These are phyloP conservation scores for Haemorhous mexicanus DNA, from an alignment of 2,113 vertebrate species.

Conservation along the genomic window DNA sequence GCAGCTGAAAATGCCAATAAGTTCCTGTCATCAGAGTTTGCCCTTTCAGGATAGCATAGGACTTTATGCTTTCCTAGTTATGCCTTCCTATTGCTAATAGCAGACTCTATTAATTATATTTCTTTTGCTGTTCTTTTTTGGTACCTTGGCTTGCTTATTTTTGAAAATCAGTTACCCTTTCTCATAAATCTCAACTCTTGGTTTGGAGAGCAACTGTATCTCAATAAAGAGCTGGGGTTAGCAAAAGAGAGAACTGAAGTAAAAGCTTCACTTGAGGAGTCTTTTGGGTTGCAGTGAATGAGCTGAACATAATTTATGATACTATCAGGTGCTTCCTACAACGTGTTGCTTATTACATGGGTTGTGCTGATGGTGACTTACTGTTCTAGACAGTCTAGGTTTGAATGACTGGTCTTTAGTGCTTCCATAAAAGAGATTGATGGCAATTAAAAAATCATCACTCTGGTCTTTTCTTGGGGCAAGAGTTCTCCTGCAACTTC, in stretches of 20 bases:
- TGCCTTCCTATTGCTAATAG: background rate
- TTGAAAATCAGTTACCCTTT: background rate
- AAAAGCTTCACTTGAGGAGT: background rate
- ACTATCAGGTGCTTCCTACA: conserved; percentile 5
- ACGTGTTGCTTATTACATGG: conserved; percentile 49
- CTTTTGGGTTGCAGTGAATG: background rate
- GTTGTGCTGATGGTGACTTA: conserved; percentile 48
- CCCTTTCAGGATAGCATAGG: conserved; percentile 58
- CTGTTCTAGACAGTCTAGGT: conserved; percentile 33
- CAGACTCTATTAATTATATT: background rate
- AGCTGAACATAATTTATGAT: conserved; percentile 42
- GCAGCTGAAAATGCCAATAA: conserved; percentile 76
- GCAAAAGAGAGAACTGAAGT: background rate
- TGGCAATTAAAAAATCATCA: conserved; percentile 25
- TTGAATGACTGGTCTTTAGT: conserved; percentile 49
- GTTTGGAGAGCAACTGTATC: background rate
- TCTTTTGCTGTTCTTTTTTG: background rate
- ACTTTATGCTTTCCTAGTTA: conserved; percentile 25
- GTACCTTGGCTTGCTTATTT: background rate
- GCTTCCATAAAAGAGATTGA: conserved; percentile 34
- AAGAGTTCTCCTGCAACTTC: background rate
- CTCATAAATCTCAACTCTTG: background rate
- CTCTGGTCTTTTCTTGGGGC: background rate
- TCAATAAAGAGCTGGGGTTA: background rate
- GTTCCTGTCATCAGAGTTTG: conserved; percentile 47